phyloP scores from a whole-genome alignment of 2,888 invertebrate genomes.

The Anagyrus pseudococci region DNA sequence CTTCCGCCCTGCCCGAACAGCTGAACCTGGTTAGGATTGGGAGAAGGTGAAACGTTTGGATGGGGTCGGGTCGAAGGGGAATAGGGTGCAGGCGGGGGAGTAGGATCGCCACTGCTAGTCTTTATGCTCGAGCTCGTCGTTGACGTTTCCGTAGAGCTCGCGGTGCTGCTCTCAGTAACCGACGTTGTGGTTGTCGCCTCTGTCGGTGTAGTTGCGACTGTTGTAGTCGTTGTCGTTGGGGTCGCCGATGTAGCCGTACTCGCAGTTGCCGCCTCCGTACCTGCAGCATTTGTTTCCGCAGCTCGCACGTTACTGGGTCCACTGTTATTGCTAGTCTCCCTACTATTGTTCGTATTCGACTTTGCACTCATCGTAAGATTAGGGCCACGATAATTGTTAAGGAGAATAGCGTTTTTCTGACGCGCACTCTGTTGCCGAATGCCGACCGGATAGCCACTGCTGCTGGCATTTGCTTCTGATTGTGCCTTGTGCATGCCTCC shows the following conservation, averaged over 20 bases:
- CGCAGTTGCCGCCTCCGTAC: background rate
- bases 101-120: constrained; percentile 25
- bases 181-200: constrained; percentile 21
- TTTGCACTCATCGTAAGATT: constrained; percentile 29
- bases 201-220: background rate
- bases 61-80: constrained; percentile 53
- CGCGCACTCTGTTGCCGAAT: background rate
- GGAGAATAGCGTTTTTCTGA: constrained; percentile 4
- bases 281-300: background rate
- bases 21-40: constrained; percentile 56
- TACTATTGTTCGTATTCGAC: constrained; percentile 10
- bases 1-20: constrained; percentile 44
- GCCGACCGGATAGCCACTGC: constrained; percentile 7
- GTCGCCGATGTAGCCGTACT: background rate
- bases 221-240: background rate
- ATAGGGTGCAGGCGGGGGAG: constrained; percentile 50
- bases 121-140: constrained; percentile 19
- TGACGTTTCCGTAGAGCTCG: background rate
- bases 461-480: background rate
- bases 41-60: constrained; percentile 54
- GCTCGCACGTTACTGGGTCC: background rate
- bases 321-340: constrained; percentile 19
- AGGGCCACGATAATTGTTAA: constrained; percentile 28
- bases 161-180: background rate
- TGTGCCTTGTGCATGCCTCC: constrained; percentile 18